Conservation (phyloP, 2,888 invertebrate genomes). For the Netelia fuscicornis region DNA sequence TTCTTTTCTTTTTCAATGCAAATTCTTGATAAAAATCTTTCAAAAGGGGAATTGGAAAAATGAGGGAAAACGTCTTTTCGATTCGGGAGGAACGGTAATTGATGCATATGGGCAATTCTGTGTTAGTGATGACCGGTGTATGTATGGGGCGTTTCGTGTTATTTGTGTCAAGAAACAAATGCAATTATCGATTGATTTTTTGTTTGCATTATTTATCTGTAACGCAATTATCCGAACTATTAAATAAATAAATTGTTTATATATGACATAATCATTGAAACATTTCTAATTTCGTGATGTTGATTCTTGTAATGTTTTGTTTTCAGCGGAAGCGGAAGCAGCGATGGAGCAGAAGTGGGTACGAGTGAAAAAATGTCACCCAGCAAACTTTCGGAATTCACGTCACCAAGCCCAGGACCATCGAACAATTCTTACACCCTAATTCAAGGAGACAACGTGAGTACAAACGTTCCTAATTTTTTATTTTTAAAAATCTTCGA, state of each 20-base stretch:
- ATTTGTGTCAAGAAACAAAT: neutral
- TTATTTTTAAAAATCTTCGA: too few relatives aligned
- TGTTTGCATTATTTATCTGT: neutral
- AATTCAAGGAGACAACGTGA: constrained; percentile 81
- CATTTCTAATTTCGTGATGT: neutral
- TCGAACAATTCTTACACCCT: constrained; percentile 82
- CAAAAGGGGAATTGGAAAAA: too few relatives aligned
- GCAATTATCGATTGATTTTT: neutral
- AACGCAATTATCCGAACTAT: too few relatives aligned
- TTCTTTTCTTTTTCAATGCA: too few relatives aligned
- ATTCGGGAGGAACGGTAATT: neutral
- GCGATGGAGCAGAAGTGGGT: constrained; percentile 86
- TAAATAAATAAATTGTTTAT: too few relatives aligned
- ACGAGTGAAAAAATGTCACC: constrained; percentile 82
- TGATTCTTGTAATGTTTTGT: constrained; percentile 61
- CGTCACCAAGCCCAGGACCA: constrained; percentile 81
- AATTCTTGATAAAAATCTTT: too few relatives aligned
- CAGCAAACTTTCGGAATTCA: constrained; percentile 81
- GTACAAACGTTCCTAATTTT: constrained; percentile 59
- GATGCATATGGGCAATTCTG: neutral
- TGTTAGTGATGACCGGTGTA: neutral
- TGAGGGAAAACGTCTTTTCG: neutral
- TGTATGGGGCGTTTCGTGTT: neutral
- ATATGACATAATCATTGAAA: neutral
- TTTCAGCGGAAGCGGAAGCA: constrained; percentile 87